phyloP scores from a whole-genome alignment of 37 sponge, comb jelly and placozoan species.

The Oscarella lobularis region DNA sequence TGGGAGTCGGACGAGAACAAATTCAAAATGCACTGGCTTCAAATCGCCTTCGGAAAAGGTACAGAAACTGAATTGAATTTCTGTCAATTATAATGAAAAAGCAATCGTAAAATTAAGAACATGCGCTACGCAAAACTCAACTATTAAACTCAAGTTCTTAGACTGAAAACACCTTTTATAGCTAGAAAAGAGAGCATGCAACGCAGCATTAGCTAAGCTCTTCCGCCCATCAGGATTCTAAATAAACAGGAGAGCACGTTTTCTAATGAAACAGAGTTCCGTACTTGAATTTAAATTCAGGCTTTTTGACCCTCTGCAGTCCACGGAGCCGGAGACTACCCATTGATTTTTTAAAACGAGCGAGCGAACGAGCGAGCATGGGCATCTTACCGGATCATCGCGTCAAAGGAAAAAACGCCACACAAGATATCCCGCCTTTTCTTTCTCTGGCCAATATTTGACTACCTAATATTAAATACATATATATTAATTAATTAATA shows the following conservation, averaged over 20 bases:
- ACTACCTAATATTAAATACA: constrained; percentile 54
- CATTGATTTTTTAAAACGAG: not conserved
- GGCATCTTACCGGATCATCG: constrained; percentile 50
- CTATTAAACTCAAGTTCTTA: too few species aligned
- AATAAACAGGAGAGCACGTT: not conserved
- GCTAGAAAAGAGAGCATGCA: too few species aligned
- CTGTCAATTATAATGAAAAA: too few species aligned
- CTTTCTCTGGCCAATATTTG: constrained; percentile 87
- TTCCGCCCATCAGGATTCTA: constrained; percentile 88
- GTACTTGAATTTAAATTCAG: constrained; percentile 53
- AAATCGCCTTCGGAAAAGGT: too few species aligned
- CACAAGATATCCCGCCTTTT: constrained; percentile 52
- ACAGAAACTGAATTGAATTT: too few species aligned
- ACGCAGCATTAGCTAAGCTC: too few species aligned
- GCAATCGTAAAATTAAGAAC: too few species aligned
- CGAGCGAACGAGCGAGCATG: not conserved
- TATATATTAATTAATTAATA: not conserved
- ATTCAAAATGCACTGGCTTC: too few species aligned
- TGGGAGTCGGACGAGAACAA: too few species aligned
- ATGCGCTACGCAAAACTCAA: too few species aligned
- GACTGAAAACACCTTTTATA: too few species aligned
- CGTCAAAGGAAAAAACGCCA: constrained; percentile 71
- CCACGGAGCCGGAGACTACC: constrained; percentile 84
- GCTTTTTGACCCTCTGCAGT: constrained; percentile 59
- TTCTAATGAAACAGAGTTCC: not conserved